Evolutionary conservation across 2,888 invertebrate species (phyloP).

Genomic region (Notocelia uddmanniana): DNA sequence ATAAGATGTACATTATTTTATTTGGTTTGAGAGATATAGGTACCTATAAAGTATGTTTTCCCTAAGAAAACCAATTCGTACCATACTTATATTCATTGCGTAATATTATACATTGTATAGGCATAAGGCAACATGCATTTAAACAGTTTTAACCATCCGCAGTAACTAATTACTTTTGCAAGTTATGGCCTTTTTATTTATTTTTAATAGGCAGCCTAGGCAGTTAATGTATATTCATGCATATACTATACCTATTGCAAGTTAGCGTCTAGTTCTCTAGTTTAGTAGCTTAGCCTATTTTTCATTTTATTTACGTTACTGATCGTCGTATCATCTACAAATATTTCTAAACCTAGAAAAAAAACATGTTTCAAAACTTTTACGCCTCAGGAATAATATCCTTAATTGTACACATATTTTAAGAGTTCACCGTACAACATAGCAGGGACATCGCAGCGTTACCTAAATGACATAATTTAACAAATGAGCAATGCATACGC

Average conservation of each 20-base stretch:
- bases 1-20: neutral
- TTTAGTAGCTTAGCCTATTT: neutral
- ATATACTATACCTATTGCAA: neutral
- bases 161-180: neutral
- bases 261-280: neutral
- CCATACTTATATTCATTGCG: neutral
- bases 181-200: neutral
- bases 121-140: constrained; percentile 1
- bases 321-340: too few relatives aligned
- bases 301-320: too few relatives aligned
- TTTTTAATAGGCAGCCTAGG: neutral
- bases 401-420: neutral
- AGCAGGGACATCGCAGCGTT: neutral
- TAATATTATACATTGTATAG: neutral
- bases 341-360: too few relatives aligned
- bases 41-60: neutral
- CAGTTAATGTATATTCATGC: neutral
- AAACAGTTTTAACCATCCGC: neutral
- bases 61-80: constrained; percentile 4
- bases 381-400: too few relatives aligned
- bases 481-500: constrained; percentile 4
- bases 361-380: too few relatives aligned
- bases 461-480: neutral
- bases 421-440: neutral
- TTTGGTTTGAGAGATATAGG: neutral